phyloP scores from a whole-genome alignment of 2,113 vertebrate genomes.

The Sminthopsis crassicaudata region DNA sequence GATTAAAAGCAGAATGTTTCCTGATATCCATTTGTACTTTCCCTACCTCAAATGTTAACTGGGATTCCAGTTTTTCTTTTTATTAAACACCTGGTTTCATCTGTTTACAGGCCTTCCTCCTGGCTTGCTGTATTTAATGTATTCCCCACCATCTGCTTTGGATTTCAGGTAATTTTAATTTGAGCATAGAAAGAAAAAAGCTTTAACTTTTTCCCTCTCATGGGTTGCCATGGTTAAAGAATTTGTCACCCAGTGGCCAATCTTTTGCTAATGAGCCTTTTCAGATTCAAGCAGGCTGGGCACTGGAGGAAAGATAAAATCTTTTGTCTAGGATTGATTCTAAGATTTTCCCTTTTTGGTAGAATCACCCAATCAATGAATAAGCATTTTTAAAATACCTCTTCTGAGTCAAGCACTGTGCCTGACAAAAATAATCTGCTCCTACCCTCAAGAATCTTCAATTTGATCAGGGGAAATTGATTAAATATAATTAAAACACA shows the following conservation, averaged over 20 bases:
- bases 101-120: not conserved
- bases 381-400: not conserved
- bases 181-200: not conserved
- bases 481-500: not conserved
- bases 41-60: not conserved
- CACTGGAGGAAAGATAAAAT: not conserved
- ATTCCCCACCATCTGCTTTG: not conserved
- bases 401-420: not conserved
- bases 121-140: not conserved
- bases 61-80: not conserved
- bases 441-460: not conserved
- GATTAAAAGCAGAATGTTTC: not conserved
- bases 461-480: not conserved
- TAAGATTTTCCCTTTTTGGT: not conserved
- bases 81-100: not conserved
- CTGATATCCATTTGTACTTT: not conserved
- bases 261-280: not conserved
- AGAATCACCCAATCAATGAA: not conserved
- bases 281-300: not conserved
- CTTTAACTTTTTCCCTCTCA: not conserved
- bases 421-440: not conserved
- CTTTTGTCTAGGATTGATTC: not conserved
- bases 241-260: not conserved
- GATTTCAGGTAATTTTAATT: conserved; percentile 1
- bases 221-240: not conserved